Evolutionary conservation across 2,113 vertebrate species (phyloP).

Genomic region (Myotis lucifugus): DNA sequence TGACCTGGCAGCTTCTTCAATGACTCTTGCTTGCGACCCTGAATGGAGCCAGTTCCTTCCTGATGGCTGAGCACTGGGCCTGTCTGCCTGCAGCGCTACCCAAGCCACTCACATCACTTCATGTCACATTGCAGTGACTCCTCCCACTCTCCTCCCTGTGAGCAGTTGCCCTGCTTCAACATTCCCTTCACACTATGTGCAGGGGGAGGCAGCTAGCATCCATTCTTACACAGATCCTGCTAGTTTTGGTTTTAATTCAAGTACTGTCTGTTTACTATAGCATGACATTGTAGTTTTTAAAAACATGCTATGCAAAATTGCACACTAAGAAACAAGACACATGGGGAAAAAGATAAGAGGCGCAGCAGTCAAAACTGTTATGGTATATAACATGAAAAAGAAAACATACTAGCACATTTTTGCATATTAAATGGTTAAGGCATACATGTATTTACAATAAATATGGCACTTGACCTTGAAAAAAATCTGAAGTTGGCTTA

Average conservation of each 20-base stretch:
- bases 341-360: background rate
- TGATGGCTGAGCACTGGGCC: background rate
- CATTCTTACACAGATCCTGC: background rate
- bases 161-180: background rate
- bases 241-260: background rate
- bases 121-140: background rate
- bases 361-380: background rate
- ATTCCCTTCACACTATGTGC: background rate
- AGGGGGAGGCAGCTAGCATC: background rate
- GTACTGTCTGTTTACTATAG: background rate
- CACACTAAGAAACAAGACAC: background rate
- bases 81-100: background rate
- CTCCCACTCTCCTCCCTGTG: background rate
- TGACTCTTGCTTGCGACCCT: background rate
- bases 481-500: background rate
- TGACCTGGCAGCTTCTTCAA: background rate
- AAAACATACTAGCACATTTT: background rate
- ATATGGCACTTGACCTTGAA: background rate
- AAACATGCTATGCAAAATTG: background rate
- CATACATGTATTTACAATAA: background rate
- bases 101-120: background rate
- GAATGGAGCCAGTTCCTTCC: background rate
- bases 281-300: background rate
- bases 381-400: background rate
- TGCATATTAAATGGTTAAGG: background rate